Conservation (phyloP, 2,888 invertebrate species). For the Hirtodrosophila histrioides region DNA sequence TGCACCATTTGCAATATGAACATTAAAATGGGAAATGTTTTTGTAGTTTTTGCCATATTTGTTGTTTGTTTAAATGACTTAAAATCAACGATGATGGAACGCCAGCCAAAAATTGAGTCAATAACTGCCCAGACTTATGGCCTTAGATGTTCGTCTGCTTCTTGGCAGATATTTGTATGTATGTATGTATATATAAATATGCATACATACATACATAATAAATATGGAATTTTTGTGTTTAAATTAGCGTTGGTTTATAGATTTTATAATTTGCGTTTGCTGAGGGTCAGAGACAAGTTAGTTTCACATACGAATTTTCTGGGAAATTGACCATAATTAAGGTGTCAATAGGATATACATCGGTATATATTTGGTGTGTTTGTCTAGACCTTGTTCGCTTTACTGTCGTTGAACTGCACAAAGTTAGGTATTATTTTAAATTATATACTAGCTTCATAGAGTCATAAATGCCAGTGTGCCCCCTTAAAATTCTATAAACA, state of each 20-base stretch:
- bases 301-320: slow-evolving; percentile 7
- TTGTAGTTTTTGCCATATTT: slow-evolving; percentile 35
- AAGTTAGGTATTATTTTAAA: not conserved
- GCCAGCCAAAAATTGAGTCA: slow-evolving; percentile 68
- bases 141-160: slow-evolving; percentile 43
- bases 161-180: slow-evolving; percentile 4
- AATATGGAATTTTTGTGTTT: slow-evolving; percentile 37
- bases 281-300: slow-evolving; percentile 38
- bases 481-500: too few relatives aligned
- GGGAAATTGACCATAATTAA: slow-evolving; percentile 15
- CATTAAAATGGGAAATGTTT: slow-evolving; percentile 12
- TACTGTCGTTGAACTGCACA: not conserved
- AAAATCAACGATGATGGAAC: slow-evolving; percentile 58
- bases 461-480: too few relatives aligned
- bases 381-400: not conserved
- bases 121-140: slow-evolving; percentile 58
- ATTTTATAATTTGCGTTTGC: slow-evolving; percentile 43
- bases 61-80: slow-evolving; percentile 64
- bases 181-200: slow-evolving; percentile 1
- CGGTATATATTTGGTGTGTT: not conserved
- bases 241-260: slow-evolving; percentile 55
- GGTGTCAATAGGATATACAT: slow-evolving; percentile 17
- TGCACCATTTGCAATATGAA: slow-evolving; percentile 50
- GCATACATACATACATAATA: slow-evolving; percentile 2
- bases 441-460: too few relatives aligned